Evolutionary conservation across 2,113 vertebrate genomes (phyloP).

Genomic region (Leptocoma aspasia): DNA sequence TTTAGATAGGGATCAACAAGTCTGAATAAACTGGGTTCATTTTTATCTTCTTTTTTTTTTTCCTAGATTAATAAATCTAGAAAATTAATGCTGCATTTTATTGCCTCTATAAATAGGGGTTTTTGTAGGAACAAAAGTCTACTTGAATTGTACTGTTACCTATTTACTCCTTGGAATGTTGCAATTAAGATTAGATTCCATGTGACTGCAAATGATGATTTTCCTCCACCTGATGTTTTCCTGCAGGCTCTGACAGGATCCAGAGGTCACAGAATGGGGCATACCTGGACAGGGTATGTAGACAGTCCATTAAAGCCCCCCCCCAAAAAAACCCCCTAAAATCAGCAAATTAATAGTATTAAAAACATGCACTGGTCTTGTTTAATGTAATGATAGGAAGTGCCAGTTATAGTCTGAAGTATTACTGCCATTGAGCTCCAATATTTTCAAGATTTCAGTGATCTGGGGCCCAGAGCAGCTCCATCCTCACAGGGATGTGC

Average conservation of each 20-base stretch:
- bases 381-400: not conserved
- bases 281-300: slow-evolving; percentile 61
- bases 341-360: not conserved
- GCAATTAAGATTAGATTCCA: not conserved
- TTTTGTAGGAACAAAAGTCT: not conserved
- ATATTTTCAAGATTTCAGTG: not conserved
- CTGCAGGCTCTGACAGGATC: slow-evolving; percentile 32
- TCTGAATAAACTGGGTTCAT: not conserved
- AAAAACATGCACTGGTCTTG: not conserved
- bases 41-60: not conserved
- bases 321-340: not conserved
- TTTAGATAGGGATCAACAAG: slow-evolving; percentile 44
- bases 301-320: not conserved
- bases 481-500: not conserved
- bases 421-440: not conserved
- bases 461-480: not conserved
- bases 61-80: not conserved
- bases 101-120: not conserved
- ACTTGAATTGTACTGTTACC: not conserved
- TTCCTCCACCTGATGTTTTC: slow-evolving; percentile 36
- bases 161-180: slow-evolving; percentile 22
- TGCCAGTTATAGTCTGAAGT: not conserved
- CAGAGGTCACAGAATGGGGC: slow-evolving; percentile 11
- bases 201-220: slow-evolving; percentile 18
- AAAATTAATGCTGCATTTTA: slow-evolving; percentile 22